These are phyloP conservation scores for Eupithecia dodoneata DNA, from an alignment of 2,888 invertebrate species.

Conservation along the genomic window DNA sequence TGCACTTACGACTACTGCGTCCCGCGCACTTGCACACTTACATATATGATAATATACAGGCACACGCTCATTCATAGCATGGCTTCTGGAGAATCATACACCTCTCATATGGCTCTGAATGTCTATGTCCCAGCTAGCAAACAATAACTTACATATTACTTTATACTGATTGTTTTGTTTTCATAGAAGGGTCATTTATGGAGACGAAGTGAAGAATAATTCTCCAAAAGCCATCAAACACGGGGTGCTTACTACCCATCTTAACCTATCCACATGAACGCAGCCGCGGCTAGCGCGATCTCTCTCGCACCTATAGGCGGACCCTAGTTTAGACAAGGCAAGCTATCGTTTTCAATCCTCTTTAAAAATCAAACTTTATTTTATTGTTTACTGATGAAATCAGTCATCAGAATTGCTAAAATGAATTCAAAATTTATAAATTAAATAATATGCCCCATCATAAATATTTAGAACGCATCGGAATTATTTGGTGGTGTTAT, in stretches of 20 bases:
- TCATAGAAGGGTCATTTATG: not conserved
- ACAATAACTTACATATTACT: not conserved
- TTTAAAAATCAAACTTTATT: not conserved
- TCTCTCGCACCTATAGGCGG: conserved; percentile 56
- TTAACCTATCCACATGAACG: conserved; percentile 66
- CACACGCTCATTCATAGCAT: conserved; percentile 44
- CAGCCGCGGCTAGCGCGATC: conserved; percentile 53
- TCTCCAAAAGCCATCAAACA: conserved; percentile 46
- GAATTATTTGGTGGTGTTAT: not conserved
- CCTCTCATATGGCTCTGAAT: not conserved
- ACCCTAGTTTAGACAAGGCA: conserved; percentile 48
- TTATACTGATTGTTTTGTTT: not conserved
- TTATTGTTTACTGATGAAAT: not conserved
- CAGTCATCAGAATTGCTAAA: not conserved
- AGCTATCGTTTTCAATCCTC: conserved; percentile 29
- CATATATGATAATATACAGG: conserved; percentile 58
- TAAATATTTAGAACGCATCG: not conserved
- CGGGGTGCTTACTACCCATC: conserved; percentile 76
- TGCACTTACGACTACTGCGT: conserved; percentile 60
- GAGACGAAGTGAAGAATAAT: not conserved
- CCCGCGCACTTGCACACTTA: conserved; percentile 60
- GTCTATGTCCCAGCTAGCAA: not conserved
- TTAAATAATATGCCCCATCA: not conserved
- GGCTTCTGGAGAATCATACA: conserved; percentile 22
- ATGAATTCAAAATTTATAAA: not conserved